These are phyloP conservation scores for Lamellibrachia columna DNA, from an alignment of 2,888 invertebrate genomes.

Conservation along the genomic window DNA sequence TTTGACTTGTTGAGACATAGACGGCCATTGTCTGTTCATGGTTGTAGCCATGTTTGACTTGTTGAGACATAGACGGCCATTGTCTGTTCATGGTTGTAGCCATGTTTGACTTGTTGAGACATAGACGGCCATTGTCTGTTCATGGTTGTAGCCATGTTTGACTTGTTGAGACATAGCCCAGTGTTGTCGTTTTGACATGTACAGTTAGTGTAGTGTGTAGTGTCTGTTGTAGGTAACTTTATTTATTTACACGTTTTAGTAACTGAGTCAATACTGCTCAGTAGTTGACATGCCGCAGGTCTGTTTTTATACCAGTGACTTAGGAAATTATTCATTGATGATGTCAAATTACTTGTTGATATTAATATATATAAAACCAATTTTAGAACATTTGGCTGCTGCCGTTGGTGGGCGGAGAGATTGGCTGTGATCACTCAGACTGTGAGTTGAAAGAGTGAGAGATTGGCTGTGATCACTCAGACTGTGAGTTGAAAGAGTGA, in stretches of 20 bases:
- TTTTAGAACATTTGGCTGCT: background rate
- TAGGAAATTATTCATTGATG: background rate
- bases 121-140: background rate
- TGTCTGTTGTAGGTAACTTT: background rate
- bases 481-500: too few relatives aligned
- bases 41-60: background rate
- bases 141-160: background rate
- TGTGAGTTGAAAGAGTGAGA: background rate
- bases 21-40: background rate
- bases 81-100: background rate
- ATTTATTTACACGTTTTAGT: background rate
- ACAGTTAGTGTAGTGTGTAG: background rate
- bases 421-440: too few relatives aligned
- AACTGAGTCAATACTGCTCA: background rate
- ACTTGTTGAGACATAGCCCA: background rate
- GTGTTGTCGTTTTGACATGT: background rate
- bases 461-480: background rate
- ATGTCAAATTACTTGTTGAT: background rate
- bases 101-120: background rate
- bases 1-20: background rate
- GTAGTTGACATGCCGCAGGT: background rate
- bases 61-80: background rate
- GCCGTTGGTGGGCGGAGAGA: background rate
- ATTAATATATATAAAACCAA: background rate
- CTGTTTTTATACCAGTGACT: background rate